These are phyloP conservation scores for Gobionotothen gibberifrons DNA, from an alignment of 2,797 vertebrate species.

Conservation along the genomic window DNA sequence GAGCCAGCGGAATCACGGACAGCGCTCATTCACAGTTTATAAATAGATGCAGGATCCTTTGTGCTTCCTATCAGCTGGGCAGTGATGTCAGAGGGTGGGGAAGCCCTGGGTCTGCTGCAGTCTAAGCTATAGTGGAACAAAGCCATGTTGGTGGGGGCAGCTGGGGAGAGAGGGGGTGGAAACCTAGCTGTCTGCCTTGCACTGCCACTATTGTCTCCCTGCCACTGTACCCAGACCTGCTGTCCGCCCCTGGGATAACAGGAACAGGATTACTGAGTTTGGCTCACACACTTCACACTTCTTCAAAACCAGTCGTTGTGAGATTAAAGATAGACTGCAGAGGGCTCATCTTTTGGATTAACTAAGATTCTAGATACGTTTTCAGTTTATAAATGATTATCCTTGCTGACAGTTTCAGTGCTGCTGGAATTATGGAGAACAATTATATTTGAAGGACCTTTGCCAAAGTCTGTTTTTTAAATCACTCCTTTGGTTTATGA, in stretches of 20 bases:
- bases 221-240: constrained; percentile 62
- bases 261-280: constrained; percentile 53
- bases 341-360: constrained; percentile 55
- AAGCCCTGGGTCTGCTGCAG: constrained; percentile 70
- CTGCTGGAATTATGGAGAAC: not conserved
- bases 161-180: constrained; percentile 44
- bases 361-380: constrained; percentile 29
- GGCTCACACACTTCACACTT: constrained; percentile 24
- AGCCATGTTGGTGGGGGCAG: constrained; percentile 53
- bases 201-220: constrained; percentile 70
- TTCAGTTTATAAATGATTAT: not conserved
- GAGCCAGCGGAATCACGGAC: constrained; percentile 29
- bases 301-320: constrained; percentile 22
- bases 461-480: not conserved
- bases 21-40: constrained; percentile 59
- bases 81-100: constrained; percentile 79
- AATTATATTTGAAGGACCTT: not conserved
- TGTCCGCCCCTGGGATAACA: constrained; percentile 33
- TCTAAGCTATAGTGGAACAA: constrained; percentile 70
- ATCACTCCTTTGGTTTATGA: no score
- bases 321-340: constrained; percentile 30
- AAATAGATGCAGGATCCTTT: constrained; percentile 64
- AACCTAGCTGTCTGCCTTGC: constrained; percentile 74
- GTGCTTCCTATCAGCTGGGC: constrained; percentile 77
- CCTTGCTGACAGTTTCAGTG: no score